Evolutionary conservation across 2,888 invertebrate species (phyloP), one percentile per base, ranked within the genome.

Genomic region (Epinotia bilunana): DNA sequence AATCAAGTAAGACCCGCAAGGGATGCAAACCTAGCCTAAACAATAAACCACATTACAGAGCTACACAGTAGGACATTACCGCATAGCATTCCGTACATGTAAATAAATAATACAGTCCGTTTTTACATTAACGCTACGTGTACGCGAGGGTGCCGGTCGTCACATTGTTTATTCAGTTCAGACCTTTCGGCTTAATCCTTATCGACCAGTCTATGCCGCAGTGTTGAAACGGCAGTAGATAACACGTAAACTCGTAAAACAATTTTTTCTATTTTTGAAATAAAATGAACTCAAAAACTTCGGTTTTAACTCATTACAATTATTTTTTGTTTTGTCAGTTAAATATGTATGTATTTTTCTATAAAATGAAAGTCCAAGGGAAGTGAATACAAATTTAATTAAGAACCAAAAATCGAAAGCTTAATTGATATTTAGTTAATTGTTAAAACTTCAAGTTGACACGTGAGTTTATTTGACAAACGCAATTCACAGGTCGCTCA

Each of bases 151-250:
- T 71, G 80, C 82, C 79, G 81, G 83, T 82, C 82, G 85, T 86
- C 86, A 84, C 88, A 90, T 91, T 91, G 88, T 89, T 91, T 90
- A 91, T 91, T 90, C 89, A 90, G 87, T 85, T 83, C 85, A 86
- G 85, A 87, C 87, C 86, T 88, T 88, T 87, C 81, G 83, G 81
- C 83, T 84, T 90, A 90, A 91, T 90, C 88, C 88, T 85, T 88
- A 91, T 90, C 88, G 89, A 91, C 87, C 87, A 83, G 86, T 86
- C 84, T 86, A 79, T 80, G 79, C 77, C 77, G 78, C 74, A 79
- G 80, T 74, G 74, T 78, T 77, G 43, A 70, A 62, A 55, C 16
- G n/a, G 33, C 75, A 75, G 75, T 76, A 72, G 4, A 58, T 18
- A 23, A 28, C 28, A 16, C 28, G 7, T 20, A 3, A 13, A 46